Evolutionary conservation across 2,888 invertebrate genomes (phyloP).

Genomic region (Dicycla oo): DNA sequence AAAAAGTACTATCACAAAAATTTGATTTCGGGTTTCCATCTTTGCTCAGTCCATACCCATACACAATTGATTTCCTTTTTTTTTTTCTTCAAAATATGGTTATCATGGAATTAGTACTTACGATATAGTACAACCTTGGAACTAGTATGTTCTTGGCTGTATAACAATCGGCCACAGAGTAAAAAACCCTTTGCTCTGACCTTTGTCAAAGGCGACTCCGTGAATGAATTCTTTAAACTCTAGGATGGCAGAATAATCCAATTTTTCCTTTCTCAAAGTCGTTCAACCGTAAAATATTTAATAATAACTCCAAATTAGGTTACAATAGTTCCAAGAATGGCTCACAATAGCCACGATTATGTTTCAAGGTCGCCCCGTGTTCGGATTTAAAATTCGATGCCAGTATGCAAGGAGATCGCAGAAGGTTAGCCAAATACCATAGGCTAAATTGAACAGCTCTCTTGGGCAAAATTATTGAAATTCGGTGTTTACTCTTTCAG

Average conservation of each 20-base stretch:
- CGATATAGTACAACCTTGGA: neutral
- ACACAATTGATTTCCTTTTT: accelerated
- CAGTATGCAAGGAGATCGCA: neutral
- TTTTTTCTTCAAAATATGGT: neutral
- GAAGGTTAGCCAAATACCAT: conserved; percentile 18
- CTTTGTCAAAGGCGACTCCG: neutral
- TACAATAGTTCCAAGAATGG: conserved; percentile 62
- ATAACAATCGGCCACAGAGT: neutral
- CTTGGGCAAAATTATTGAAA: too few relatives aligned
- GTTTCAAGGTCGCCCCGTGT: conserved; percentile 56
- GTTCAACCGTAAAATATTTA: conserved; percentile 53
- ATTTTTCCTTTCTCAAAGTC: conserved; percentile 33
- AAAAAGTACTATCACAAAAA: neutral
- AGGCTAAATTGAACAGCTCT: too few relatives aligned
- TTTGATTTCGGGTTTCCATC: neutral
- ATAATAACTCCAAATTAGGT: conserved; percentile 64
- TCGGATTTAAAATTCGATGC: conserved; percentile 56
- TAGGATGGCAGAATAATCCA: conserved; percentile 5
- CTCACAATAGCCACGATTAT: conserved; percentile 55
- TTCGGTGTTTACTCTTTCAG: too few relatives aligned
- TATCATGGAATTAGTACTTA: neutral
- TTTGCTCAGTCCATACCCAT: neutral
- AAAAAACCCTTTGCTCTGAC: neutral
- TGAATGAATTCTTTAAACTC: neutral
- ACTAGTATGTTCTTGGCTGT: neutral